Percentiles rank a stretch among this genome's conserved stretches.
Conservation (phyloP, 1,140 invertebrate genomes). For the Sycobia sp. region DNA sequence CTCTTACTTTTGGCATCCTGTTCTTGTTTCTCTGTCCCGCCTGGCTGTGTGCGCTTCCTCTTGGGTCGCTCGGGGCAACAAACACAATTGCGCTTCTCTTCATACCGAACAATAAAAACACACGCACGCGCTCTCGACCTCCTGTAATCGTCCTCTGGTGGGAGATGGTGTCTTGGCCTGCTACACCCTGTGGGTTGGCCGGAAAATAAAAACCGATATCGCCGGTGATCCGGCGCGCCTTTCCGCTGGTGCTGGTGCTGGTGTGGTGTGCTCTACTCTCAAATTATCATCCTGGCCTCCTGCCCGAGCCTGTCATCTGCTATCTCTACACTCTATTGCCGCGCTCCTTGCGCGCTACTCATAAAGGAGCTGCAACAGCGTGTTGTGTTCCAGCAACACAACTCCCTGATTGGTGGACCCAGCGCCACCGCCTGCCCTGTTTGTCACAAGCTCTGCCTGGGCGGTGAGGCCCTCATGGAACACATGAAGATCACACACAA, state of each 20-base stretch:
- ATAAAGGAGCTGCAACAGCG: constrained; percentile 82
- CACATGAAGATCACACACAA: constrained; percentile 96
- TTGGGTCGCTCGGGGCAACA: constrained; percentile 33
- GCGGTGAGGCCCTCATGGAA: constrained; percentile 89
- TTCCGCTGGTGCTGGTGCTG: too few species aligned
- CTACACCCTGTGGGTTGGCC: too few species aligned
- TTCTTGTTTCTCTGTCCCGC: constrained; percentile 45
- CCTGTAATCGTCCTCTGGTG: neutral
- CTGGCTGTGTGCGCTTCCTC: constrained; percentile 49
- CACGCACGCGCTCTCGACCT: neutral
- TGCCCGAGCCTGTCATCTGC: neutral
- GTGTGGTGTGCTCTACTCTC: too few species aligned
- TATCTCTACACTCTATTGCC: constrained; percentile 8
- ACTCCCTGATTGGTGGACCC: constrained; percentile 85
- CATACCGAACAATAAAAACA: too few species aligned
- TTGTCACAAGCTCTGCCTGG: constrained; percentile 92
- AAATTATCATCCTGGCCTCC: neutral
- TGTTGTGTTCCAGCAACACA: constrained; percentile 92
- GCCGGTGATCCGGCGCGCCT: too few species aligned
- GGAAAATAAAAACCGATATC: neutral
- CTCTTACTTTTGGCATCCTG: constrained; percentile 61
- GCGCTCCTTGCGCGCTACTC: constrained; percentile 36
- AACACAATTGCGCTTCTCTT: constrained; percentile 19
- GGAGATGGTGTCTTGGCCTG: neutral
- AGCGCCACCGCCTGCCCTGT: constrained; percentile 88